These are phyloP conservation scores for Ips typographus DNA, from an alignment of 1,140 invertebrate genomes.

Conservation along the genomic window DNA sequence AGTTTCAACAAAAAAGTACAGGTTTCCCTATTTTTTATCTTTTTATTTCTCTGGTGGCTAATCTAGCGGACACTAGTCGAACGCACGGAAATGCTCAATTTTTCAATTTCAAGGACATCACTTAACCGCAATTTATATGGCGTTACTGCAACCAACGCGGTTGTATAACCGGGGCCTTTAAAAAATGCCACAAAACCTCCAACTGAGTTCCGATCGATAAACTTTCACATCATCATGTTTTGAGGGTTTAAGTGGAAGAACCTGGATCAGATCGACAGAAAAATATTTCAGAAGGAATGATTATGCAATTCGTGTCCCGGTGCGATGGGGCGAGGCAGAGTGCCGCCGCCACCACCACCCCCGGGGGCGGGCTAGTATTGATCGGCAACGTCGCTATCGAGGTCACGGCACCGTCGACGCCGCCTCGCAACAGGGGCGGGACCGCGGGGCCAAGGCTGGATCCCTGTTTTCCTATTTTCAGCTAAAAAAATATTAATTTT, in stretches of 20 bases:
- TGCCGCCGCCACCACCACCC: background rate
- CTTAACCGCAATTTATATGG: background rate
- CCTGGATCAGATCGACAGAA: background rate
- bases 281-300: background rate
- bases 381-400: conserved; percentile 2
- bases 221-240: too few species aligned
- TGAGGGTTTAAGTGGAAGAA: too few species aligned
- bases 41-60: too few species aligned
- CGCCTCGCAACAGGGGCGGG: conserved; percentile 2
- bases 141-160: too few species aligned
- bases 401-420: background rate
- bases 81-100: conserved; percentile 7
- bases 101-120: conserved; percentile 23
- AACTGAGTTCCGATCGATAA: too few species aligned
- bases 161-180: too few species aligned
- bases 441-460: background rate
- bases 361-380: background rate
- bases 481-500: too few species aligned
- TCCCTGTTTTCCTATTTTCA: background rate
- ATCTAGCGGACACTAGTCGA: too few species aligned
- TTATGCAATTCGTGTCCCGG: background rate
- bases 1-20: too few species aligned
- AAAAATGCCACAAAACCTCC: too few species aligned
- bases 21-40: too few species aligned
- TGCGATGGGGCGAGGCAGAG: conserved; percentile 1